These are phyloP conservation scores for Anoncus sp. DNA, from an alignment of 2,888 invertebrate genomes.

Conservation along the genomic window DNA sequence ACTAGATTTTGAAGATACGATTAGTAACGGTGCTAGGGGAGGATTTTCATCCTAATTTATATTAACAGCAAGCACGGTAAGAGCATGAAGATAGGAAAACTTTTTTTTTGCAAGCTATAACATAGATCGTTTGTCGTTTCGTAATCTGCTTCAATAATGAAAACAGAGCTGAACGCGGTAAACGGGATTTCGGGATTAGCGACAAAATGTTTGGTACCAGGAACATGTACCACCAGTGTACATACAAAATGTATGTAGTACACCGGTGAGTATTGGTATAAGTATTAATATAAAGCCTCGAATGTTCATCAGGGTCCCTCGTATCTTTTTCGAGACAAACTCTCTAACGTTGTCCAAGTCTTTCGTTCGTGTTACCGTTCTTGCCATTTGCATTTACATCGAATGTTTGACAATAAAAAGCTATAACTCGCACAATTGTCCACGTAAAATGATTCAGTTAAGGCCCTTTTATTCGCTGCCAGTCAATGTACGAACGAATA, in stretches of 20 bases:
- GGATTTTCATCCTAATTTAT: slow-evolving; percentile 27
- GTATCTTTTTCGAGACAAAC: background rate
- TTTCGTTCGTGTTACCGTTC: background rate
- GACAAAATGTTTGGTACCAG: background rate
- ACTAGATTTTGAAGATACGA: slow-evolving; percentile 28
- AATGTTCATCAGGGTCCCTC: background rate
- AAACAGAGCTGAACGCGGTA: slow-evolving; percentile 10
- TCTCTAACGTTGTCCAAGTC: background rate
- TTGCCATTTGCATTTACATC: background rate
- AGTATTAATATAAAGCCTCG: background rate
- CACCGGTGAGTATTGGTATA: too few relatives aligned
- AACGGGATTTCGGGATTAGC: slow-evolving; percentile 22
- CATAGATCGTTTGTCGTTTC: background rate
- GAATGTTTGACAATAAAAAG: background rate
- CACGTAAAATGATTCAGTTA: background rate
- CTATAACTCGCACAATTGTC: background rate
- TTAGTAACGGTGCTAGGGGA: slow-evolving; percentile 10
- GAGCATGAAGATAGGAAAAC: background rate
- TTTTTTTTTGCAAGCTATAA: background rate
- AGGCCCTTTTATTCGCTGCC: background rate
- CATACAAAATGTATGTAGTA: background rate
- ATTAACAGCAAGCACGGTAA: slow-evolving; percentile 12
- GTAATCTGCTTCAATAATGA: slow-evolving; percentile 14
- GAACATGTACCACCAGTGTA: background rate
- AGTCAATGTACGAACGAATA: background rate